Percentiles rank a stretch among this genome's conserved stretches.
These are phyloP conservation scores for Ophion costatus DNA, from an alignment of 2,888 invertebrate genomes.

Conservation along the genomic window DNA sequence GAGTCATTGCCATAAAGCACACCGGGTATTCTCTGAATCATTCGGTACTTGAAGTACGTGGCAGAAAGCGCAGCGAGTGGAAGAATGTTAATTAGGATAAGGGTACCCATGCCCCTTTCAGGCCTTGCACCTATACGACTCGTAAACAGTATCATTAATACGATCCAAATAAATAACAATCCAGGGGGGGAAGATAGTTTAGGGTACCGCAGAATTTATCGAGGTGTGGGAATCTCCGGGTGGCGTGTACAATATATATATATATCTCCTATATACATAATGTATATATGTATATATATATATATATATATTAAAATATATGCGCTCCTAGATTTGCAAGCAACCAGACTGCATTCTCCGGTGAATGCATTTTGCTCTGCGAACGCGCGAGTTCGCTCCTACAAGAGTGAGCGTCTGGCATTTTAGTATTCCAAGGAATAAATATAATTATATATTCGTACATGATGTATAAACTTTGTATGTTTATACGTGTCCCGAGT, in stretches of 20 bases:
- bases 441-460: not conserved
- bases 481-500: slow-evolving; percentile 23
- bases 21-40: too few species aligned
- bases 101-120: too few species aligned
- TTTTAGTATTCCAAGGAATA: slow-evolving; percentile 51
- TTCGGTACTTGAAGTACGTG: too few species aligned
- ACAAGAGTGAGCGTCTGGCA: slow-evolving; percentile 50
- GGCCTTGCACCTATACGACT: not conserved
- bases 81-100: too few species aligned
- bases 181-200: slow-evolving; percentile 1
- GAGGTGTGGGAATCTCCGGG: slow-evolving; percentile 48
- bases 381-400: slow-evolving; percentile 6
- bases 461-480: slow-evolving; percentile 1
- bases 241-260: not conserved
- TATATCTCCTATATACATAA: too few species aligned
- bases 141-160: not conserved
- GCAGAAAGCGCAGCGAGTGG: too few species aligned
- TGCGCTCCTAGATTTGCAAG: slow-evolving; percentile 23
- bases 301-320: slow-evolving; percentile 15
- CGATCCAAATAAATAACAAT: slow-evolving; percentile 21
- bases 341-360: slow-evolving; percentile 45
- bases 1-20: too few species aligned
- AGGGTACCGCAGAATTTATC: not conserved
- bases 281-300: too few species aligned
- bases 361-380: slow-evolving; percentile 35